Percentiles rank a stretch among this genome's conserved stretches.
Conservation (phyloP, 1,140 invertebrate genomes). For the Drosophila azteca region DNA sequence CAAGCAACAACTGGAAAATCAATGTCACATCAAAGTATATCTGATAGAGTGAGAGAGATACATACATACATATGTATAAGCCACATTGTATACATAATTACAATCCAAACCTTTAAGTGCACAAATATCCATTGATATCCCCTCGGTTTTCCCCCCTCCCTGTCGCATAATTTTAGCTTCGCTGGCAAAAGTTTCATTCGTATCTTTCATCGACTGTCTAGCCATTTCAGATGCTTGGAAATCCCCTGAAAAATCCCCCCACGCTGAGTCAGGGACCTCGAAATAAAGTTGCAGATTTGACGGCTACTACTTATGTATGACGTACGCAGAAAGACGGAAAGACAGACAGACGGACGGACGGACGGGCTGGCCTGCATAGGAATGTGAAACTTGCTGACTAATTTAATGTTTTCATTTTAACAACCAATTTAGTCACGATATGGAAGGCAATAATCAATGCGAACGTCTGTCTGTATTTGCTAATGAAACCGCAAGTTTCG, state of each 20-base stretch:
- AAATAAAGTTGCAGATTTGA: constrained; percentile 39
- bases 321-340: constrained; percentile 1
- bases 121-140: not conserved
- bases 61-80: no score
- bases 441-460: constrained; percentile 37
- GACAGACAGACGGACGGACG: constrained; percentile 2
- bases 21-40: constrained; percentile 11
- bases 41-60: no score
- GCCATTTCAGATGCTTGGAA: constrained; percentile 20
- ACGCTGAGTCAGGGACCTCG: constrained; percentile 6
- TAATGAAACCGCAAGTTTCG: constrained; percentile 45
- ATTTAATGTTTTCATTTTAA: constrained; percentile 53
- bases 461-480: constrained; percentile 35
- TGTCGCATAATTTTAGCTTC: constrained; percentile 1
- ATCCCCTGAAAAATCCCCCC: no score
- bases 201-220: constrained; percentile 31
- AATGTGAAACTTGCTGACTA: constrained; percentile 50
- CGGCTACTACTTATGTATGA: constrained; percentile 26
- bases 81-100: not conserved
- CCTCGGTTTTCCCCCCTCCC: no score
- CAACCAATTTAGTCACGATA: constrained; percentile 41
- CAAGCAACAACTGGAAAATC: constrained; percentile 31
- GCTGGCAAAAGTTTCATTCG: constrained; percentile 40
- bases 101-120: constrained; percentile 11
- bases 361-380: not conserved